Base-by-base conservation (phyloP, 2,797 vertebrate species). In the Lepilemur septentrionalis region DNA sequence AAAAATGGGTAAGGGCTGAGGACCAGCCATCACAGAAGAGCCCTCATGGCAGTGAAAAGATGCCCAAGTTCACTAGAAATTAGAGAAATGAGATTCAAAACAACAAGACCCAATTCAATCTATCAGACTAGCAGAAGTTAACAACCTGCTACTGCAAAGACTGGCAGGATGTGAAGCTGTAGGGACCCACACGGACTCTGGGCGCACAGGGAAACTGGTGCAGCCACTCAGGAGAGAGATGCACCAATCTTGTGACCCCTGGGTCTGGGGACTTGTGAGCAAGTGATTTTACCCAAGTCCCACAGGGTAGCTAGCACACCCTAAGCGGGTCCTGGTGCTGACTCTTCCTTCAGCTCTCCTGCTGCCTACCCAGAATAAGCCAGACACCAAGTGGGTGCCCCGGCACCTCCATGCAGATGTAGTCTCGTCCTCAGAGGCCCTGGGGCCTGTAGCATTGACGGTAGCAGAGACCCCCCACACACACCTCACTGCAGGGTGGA, bases 121-220 rank as follows among this genome's bases (percentile, higher is more conserved):
- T 52, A 11, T 35, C 59, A 32, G 13, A 13, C 35, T 4, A 15
- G 43, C 23, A n/a, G 55, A 63, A 41, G 23, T 23, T 18, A 67
- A 30, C 30, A 59, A 18, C 5, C 79, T 76, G 12, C 30, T 20
- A 18, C 6, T 0, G 2, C 17, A 43, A 35, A 89, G 67, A 30
- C 2, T 3, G 18, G 65, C 55, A 35, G 12, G 61, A 23, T 2
- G 2, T 22, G 5, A 48, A 22, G 59, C 28, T 13, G 5, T 2
- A 2, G 20, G 61, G 30, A 23, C 30, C 25, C 30, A 1, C 6
- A 5, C 18, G 3, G 23, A 0, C 59, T 18, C 0, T 41, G 5
- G 41, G 43, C 25, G 4, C 25, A 3, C 1, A 4, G 22, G 75
- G 25, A 8, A 22, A 5, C 8, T 0, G 46, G 50, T 18, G 22